These are phyloP conservation scores for Nycticryphes semicollaris DNA, from an alignment of 2,113 vertebrate genomes.

Conservation along the genomic window DNA sequence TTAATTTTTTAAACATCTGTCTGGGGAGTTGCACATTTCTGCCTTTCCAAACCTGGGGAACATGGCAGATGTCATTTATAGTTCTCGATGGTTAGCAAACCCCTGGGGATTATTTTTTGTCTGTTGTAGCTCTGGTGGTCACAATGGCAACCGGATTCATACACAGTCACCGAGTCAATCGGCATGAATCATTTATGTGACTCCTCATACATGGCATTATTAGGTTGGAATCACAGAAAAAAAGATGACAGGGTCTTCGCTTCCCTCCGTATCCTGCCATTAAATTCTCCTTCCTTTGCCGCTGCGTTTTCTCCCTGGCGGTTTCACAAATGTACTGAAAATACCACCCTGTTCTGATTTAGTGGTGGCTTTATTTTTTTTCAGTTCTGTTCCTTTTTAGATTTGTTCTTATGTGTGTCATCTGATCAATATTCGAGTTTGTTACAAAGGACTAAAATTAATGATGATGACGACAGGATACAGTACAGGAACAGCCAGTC, in stretches of 20 bases:
- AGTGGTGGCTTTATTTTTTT: neutral
- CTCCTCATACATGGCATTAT: slow-evolving; percentile 39
- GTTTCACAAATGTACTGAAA: neutral
- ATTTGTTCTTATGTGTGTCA: neutral
- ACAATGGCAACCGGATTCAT: slow-evolving; percentile 24
- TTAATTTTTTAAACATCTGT: neutral
- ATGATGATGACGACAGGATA: neutral
- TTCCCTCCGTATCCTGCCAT: neutral
- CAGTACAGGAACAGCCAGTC: neutral
- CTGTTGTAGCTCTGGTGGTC: slow-evolving; percentile 7
- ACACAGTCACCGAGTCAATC: slow-evolving; percentile 1
- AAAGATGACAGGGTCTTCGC: neutral
- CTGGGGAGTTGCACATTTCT: neutral
- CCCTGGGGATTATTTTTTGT: slow-evolving; percentile 7
- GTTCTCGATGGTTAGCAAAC: neutral
- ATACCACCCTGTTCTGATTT: neutral
- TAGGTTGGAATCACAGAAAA: slow-evolving; percentile 26
- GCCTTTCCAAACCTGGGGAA: neutral
- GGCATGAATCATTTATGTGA: slow-evolving; percentile 57
- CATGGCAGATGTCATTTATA: neutral
- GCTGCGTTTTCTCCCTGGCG: neutral
- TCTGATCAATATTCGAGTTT: neutral
- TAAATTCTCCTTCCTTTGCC: neutral
- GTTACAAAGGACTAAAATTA: neutral
- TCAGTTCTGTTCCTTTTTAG: neutral